Conservation (phyloP, 2,113 vertebrate species). For the Podarcis raffonei region DNA sequence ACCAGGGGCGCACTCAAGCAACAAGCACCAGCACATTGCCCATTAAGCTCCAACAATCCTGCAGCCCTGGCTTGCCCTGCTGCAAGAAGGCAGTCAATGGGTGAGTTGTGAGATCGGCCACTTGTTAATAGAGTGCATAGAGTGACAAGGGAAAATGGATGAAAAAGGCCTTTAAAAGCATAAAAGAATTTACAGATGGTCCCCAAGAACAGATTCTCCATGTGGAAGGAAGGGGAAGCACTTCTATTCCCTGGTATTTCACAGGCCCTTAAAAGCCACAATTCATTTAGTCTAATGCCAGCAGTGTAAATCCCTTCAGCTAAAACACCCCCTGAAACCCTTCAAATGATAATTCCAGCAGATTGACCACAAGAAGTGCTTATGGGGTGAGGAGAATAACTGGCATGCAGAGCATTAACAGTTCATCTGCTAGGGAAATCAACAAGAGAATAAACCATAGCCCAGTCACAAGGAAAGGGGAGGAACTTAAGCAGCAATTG, state of each 20-base stretch:
- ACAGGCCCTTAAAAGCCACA: not conserved
- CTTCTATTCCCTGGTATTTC: not conserved
- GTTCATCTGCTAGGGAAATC: not conserved
- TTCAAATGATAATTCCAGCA: slow-evolving; percentile 15
- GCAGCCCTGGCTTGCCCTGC: no score
- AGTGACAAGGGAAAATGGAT: not conserved
- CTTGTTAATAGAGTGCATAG: not conserved
- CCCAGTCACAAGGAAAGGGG: not conserved
- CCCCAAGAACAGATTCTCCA: not conserved
- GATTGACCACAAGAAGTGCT: slow-evolving; percentile 1
- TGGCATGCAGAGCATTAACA: not conserved
- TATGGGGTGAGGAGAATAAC: not conserved
- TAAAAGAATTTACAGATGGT: not conserved
- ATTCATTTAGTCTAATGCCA: slow-evolving; percentile 17
- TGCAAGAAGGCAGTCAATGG: no score
- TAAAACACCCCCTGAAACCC: slow-evolving; percentile 3
- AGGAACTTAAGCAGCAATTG: not conserved
- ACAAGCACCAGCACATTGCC: no score
- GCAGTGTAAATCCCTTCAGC: slow-evolving; percentile 10
- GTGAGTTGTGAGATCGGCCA: not conserved
- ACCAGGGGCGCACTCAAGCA: no score
- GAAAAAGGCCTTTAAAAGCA: not conserved
- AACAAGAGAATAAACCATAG: not conserved
- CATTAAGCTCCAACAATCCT: no score
- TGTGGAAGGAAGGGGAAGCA: not conserved